Evolutionary conservation across 1,140 invertebrate species (phyloP).

Genomic region (Hylyphantes graminicola): DNA sequence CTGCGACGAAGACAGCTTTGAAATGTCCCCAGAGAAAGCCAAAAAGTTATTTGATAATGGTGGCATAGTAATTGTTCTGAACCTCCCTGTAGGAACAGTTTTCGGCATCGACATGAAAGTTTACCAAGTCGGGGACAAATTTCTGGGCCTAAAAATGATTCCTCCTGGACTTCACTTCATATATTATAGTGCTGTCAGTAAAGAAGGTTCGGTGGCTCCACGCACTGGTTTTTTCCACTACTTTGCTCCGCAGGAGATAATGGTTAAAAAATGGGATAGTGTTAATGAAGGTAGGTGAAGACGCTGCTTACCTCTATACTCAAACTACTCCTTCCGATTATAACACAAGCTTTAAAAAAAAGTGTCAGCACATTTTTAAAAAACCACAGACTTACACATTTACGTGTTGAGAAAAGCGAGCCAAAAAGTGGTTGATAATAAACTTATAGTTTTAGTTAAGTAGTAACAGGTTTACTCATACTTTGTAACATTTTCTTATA

Average conservation of each 20-base stretch:
- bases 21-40: constrained; percentile 84
- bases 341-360: no score
- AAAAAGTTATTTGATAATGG: constrained; percentile 83
- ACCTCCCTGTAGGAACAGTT: constrained; percentile 69
- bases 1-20: constrained; percentile 40
- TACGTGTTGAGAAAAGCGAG: no score
- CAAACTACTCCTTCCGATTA: background rate
- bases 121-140: constrained; percentile 92
- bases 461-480: no score
- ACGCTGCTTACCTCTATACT: background rate
- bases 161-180: constrained; percentile 96
- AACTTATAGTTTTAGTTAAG: no score
- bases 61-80: constrained; percentile 75
- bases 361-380: no score
- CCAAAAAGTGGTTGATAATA: no score
- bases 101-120: constrained; percentile 91
- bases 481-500: no score
- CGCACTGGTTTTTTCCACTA: constrained; percentile 91
- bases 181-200: constrained; percentile 79
- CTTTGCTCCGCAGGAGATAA: constrained; percentile 84
- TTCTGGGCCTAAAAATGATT: constrained; percentile 98
- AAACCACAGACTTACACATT: no score
- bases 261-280: constrained; percentile 87
- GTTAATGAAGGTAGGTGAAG: constrained; percentile 67
- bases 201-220: constrained; percentile 73